Base-by-base conservation (phyloP, 2,113 vertebrate genomes). In the Gila orcuttii region DNA sequence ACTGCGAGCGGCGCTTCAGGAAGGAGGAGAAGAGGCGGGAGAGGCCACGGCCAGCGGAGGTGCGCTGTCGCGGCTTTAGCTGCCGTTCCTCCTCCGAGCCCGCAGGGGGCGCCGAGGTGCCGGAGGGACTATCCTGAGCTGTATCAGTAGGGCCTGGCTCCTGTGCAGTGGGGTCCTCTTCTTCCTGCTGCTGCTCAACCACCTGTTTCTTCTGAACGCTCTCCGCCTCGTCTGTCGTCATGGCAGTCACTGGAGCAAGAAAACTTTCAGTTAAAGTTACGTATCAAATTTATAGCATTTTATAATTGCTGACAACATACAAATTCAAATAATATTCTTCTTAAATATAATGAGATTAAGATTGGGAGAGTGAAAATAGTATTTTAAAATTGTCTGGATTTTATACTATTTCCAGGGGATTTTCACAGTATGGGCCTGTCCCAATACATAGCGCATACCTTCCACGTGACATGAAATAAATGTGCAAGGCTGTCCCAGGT, bases 21-120 rank as follows among this genome's bases (percentile, higher is more conserved):
- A 99, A 95, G 75, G 97, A 97, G 39, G 98, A 97, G 88, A 99
- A 96, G 31, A 99, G 95, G 71, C 96, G 96, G 42, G 98, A 97
- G 62, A 99, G 95, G 12, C 98, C 96, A 0, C 96, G 96, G 7
- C 94, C 90, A 31, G 97, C 95, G 0, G 97, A 94, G 23, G 93
- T 89, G 23, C 92, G 93, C 85, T 91, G 92, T 15, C 93, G 95
- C n/a, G 93, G 95, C 89, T 87, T 96, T 82, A 91, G 93, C 88
- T 95, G 93, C 89, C 91, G 93, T 89, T 96, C 96, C 85, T 97
- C 91, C 91, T 93, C 91, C 0, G 90, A 95, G 87, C 0, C 94
- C 68, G 60, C 42, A 7, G 86, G 79, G 55, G 86, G 77, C 33
- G 11, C 36, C 3, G 78, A 59, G 6, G 73, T 57, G 31, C 73